A percentile compares a stretch with the other conserved stretches of the same genome.
phyloP scores from a whole-genome alignment of 1,140 invertebrate genomes.

The Adelges cooleyi region DNA sequence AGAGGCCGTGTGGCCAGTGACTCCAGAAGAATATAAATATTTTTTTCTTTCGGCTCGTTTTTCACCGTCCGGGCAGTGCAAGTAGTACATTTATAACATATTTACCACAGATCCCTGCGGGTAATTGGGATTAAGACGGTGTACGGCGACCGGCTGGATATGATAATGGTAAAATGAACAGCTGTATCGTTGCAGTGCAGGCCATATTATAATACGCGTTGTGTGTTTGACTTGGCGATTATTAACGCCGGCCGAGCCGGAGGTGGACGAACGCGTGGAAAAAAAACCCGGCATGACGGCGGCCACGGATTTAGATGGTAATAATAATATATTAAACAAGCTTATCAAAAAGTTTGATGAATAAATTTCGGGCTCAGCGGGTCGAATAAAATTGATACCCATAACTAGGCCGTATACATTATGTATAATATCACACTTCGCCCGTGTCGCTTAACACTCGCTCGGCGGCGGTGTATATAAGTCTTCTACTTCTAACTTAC shows the following conservation, averaged over 20 bases:
- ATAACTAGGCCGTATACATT: not conserved
- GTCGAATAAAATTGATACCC: conserved; percentile 16
- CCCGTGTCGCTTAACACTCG: not conserved
- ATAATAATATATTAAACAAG: conserved; percentile 6
- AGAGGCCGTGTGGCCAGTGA: no score
- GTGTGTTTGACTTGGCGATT: not conserved
- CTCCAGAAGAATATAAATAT: no score
- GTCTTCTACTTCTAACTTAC: no score
- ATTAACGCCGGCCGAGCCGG: not conserved
- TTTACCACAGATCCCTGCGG: no score
- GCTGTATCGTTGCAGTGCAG: no score
- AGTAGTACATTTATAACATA: no score
- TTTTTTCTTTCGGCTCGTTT: no score
- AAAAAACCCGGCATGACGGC: not conserved
- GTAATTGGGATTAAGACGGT: conserved; percentile 10
- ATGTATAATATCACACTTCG: not conserved
- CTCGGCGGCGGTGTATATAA: not conserved
- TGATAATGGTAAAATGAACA: no score
- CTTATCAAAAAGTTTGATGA: conserved; percentile 19
- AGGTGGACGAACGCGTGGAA: not conserved
- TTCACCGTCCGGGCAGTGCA: no score
- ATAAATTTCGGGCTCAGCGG: not conserved
- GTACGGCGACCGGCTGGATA: not conserved
- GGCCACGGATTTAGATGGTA: not conserved
- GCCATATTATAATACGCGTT: no score